Evolutionary conservation across 2,113 vertebrate species (phyloP).

Genomic region (Collichthys lucidus): DNA sequence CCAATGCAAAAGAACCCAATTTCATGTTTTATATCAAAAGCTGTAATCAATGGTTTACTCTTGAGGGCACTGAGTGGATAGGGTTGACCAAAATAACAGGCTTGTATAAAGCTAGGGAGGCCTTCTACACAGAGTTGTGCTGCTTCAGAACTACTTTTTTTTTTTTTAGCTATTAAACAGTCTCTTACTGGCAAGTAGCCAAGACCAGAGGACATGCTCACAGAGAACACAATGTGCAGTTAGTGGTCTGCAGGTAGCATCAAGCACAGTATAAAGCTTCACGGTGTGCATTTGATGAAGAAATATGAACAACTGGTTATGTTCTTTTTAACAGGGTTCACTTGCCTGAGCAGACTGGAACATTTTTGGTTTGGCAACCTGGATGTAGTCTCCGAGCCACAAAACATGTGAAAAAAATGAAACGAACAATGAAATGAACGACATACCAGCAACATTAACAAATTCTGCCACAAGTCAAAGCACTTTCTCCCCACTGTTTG

Average conservation of each 20-base stretch:
- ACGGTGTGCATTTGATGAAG: not conserved
- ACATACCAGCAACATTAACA: too few relatives aligned
- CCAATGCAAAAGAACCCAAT: not conserved
- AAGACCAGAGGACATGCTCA: slow-evolving; percentile 16
- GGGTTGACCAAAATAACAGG: slow-evolving; percentile 69
- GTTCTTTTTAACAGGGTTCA: too few relatives aligned
- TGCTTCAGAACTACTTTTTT: slow-evolving; percentile 19
- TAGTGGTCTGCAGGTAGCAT: slow-evolving; percentile 71
- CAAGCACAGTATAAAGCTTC: not conserved
- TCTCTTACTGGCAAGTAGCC: slow-evolving; percentile 46
- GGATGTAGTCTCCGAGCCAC: too few relatives aligned
- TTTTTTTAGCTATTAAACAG: slow-evolving; percentile 60
- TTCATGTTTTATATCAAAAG: slow-evolving; percentile 35
- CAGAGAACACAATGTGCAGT: not conserved
- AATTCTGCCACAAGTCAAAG: too few relatives aligned
- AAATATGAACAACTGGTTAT: too few relatives aligned
- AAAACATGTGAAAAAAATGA: too few relatives aligned
- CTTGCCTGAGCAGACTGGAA: too few relatives aligned
- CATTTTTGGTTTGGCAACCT: too few relatives aligned
- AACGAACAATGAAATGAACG: too few relatives aligned
- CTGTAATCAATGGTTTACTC: slow-evolving; percentile 47
- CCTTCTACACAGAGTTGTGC: slow-evolving; percentile 3
- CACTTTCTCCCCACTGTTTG: too few relatives aligned
- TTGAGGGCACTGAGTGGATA: slow-evolving; percentile 12
- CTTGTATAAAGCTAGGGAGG: slow-evolving; percentile 63